Evolutionary conservation across 2,113 vertebrate species (phyloP).

Genomic region (Cichladusa arquata): DNA sequence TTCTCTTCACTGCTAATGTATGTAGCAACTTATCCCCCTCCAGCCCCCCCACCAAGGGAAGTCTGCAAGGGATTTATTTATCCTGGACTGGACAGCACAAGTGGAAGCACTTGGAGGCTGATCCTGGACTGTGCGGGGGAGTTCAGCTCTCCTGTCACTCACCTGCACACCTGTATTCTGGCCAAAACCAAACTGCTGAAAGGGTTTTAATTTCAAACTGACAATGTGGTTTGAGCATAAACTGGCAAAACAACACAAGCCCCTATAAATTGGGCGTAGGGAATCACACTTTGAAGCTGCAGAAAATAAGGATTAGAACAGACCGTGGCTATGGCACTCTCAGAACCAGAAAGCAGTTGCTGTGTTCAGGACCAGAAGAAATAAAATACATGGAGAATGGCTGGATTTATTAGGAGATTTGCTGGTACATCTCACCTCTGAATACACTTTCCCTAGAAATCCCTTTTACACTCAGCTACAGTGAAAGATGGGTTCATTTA

Average conservation of each 20-base stretch:
- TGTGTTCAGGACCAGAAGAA: not conserved
- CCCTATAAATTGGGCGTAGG: not conserved
- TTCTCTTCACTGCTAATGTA: not conserved
- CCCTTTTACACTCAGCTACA: not conserved
- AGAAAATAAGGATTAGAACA: not conserved
- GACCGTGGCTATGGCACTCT: not conserved
- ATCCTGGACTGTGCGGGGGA: not conserved
- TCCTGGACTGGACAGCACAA: not conserved
- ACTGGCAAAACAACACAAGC: not conserved
- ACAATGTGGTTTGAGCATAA: not conserved
- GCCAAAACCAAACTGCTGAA: slow-evolving; percentile 3
- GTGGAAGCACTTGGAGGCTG: not conserved
- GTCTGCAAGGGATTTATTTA: slow-evolving; percentile 16
- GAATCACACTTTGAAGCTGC: not conserved
- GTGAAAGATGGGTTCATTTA: not conserved
- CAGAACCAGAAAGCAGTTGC: not conserved
- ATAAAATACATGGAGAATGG: not conserved
- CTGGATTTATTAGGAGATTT: not conserved
- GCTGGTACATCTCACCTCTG: not conserved
- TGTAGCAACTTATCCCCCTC: not conserved
- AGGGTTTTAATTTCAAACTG: slow-evolving; percentile 12
- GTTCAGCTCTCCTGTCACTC: not conserved
- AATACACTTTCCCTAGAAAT: not conserved
- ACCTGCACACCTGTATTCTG: not conserved
- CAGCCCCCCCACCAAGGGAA: not conserved